Evolutionary conservation across 1,140 invertebrate genomes (phyloP), one percentile per base, ranked within the genome.

Genomic region (Palaemon carinicauda): DNA sequence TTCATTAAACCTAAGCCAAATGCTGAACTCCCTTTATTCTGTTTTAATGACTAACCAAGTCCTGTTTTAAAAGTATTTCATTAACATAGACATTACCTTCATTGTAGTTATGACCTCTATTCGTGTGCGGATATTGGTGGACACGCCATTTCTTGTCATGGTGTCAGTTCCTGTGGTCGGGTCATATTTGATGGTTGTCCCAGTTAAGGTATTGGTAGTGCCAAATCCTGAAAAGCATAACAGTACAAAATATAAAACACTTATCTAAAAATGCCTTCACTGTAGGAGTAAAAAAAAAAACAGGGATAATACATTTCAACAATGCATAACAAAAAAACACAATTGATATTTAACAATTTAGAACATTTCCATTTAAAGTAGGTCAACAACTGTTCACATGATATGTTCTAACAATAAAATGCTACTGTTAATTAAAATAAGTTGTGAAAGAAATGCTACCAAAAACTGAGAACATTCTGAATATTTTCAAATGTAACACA

Each of bases 81-180:
- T 12, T 27, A 33, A 87, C 27, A 53, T 19, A 15, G 1, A 74
- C 87, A 54, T 84, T 21, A 89, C 89, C 80, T 90, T 90, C 98
- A 99, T 99, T 87, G 96, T 96, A 5, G 97, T 98, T 56, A 99
- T 99, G 91, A 97, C 98, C 91, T 98, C 96, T 91, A 98, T 97
- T 89, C 96, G 94, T 2, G 97, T 99, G 83, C 94, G 96, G 88
- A 99, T 97, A 82, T 93, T 97, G 89, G 94, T 94, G 1, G 95
- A 94, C 15, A 94, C 93, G 3, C 96, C 96, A 91, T 95, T 95
- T 91, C 98, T 98, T 78, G 97, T 93, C 93, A 99, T 96, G 0
- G 97, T 96, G 91, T 99, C 98, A 0, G 95, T 96, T 21, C 97
- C 97, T 73, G 94, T 95, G 0, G 96, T 94, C 0, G 97, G 95